phyloP scores from a whole-genome alignment of 53 echinoderm and acorn worm genomes.

The Apostichopus leukothele region DNA sequence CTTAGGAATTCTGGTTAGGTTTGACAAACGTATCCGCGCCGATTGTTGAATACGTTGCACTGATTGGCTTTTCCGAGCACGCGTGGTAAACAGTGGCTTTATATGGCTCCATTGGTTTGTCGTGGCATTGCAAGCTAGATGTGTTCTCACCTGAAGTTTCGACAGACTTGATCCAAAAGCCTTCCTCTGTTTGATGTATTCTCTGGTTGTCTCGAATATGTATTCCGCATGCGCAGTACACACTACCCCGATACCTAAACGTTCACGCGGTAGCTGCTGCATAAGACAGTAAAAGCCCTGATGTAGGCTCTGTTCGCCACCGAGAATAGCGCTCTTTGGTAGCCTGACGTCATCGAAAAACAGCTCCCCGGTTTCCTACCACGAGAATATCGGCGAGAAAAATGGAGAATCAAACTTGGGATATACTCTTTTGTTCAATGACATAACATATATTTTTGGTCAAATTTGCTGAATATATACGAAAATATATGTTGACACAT shows the following conservation, averaged over 20 bases:
- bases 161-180: conserved; percentile 55
- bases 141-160: background rate
- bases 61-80: too few species aligned
- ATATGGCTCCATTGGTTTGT: too few species aligned
- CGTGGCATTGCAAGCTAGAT: too few species aligned
- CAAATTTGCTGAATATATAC: too few species aligned
- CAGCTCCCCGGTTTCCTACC: conserved; percentile 50
- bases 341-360: conserved; percentile 61
- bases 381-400: background rate
- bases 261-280: conserved; percentile 57
- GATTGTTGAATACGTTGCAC: too few species aligned
- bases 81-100: too few species aligned
- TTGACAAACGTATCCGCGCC: too few species aligned
- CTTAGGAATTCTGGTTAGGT: too few species aligned
- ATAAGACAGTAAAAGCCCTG: conserved; percentile 53
- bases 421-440: too few species aligned
- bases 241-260: conserved; percentile 11
- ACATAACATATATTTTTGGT: too few species aligned
- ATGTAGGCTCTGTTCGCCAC: conserved; percentile 35
- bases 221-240: conserved; percentile 42
- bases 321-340: conserved; percentile 50
- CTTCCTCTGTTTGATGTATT: conserved; percentile 49
- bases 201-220: conserved; percentile 57
- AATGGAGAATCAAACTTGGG: background rate
- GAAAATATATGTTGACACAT: too few species aligned